Conservation (phyloP, 2,888 invertebrate species). For the Athalia rosae region DNA sequence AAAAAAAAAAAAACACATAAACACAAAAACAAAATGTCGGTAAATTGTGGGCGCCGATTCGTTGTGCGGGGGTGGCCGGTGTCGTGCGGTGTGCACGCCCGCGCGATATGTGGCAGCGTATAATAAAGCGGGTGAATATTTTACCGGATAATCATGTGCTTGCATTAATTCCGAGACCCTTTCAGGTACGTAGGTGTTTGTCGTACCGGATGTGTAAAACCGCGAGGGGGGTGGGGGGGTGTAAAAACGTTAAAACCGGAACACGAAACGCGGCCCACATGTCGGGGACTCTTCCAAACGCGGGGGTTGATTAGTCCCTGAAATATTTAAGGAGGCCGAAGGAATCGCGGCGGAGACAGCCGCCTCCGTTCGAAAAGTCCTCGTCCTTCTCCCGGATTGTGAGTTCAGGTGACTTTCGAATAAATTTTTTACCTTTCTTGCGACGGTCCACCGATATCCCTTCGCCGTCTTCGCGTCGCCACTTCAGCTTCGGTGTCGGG, state of each 20-base stretch:
- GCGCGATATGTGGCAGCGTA: conserved; percentile 20
- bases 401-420: neutral
- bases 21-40: too few species aligned
- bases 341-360: conserved; percentile 47
- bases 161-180: conserved; percentile 55
- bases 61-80: neutral
- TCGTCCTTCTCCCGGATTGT: conserved; percentile 1
- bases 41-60: too few species aligned
- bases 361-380: conserved; percentile 47
- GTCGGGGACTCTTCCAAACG: conserved; percentile 40
- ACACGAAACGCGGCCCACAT: neutral
- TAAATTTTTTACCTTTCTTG: conserved; percentile 83
- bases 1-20: too few species aligned
- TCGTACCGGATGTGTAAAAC: neutral
- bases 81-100: neutral
- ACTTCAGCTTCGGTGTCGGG: conserved; percentile 93
- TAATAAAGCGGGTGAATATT: conserved; percentile 52
- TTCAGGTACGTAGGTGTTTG: conserved; percentile 10
- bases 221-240: neutral
- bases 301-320: conserved; percentile 67
- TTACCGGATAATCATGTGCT: conserved; percentile 54
- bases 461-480: conserved; percentile 94
- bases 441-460: conserved; percentile 89
- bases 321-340: conserved; percentile 65
- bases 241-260: too few species aligned